Base-by-base conservation (phyloP, 2,888 invertebrate species). In the Dynastes hyllus region DNA sequence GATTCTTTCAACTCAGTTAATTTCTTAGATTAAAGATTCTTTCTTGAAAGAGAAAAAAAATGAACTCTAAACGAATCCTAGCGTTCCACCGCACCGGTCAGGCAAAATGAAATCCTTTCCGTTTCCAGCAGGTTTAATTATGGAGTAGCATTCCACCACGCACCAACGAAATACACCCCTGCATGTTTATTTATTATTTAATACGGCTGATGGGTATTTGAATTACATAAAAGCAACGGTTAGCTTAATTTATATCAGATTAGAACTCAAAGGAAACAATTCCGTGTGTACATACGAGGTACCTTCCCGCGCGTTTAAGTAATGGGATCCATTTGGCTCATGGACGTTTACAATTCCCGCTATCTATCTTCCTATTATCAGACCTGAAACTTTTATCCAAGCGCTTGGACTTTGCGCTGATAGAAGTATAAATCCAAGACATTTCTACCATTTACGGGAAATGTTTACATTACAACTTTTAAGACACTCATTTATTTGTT, bases 351-450 rank as follows among this genome's bases (percentile, higher is more conserved):
- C 81, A 83, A 84, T 84, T 81, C 81, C 79, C 71, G 73, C 78
- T 80, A 84, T 84, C 81, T 81, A 78, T 84, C 83, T 83, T 82
- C 79, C 80, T 80, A 82, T 82, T 82, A 82, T 81, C 82, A 77
- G 73, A 78, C 67, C 78, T 61, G 63, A 65, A 75, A 78, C 29
- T 76, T 77, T 70, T 63, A 69, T 75, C 32, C 71, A 40, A 61
- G 37, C 73, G 22, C 45, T 75, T 61, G 61, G 63, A 61, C 45
- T 32, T 40, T 61, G 16, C 22, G 45, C 50, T 75, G 61, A 63
- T 75, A 61, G 27, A n/a, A 61, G 58, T 61, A 75, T 75, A 75
- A 75, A 75, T 61, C 61, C 63, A 63, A 75, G n/a, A 61, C 50
- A 13, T 61, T 71, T 27, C 22, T 11, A 16, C 45, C 63, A 75